A percentile compares a stretch with the other conserved stretches of the same genome.
phyloP scores from a whole-genome alignment of 2,797 vertebrate species.

The Sylvilagus floridanus region DNA sequence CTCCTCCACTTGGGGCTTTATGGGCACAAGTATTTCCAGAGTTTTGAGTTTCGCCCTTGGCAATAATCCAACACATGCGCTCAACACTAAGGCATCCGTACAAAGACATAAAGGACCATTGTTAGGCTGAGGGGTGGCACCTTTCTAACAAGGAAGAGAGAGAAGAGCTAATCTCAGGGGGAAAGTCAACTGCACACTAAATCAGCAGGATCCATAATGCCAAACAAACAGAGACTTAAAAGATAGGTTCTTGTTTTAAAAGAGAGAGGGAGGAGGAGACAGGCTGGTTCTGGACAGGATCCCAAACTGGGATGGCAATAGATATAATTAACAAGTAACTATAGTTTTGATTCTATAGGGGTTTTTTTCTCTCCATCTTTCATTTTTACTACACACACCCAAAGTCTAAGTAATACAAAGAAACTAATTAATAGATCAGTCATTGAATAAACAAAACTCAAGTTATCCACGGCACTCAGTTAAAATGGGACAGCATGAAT shows the following conservation, averaged over 20 bases:
- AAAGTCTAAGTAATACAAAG: conserved; percentile 51
- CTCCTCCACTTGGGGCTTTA: conserved; percentile 55
- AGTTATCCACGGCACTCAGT: conserved; percentile 11
- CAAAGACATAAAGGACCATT: conserved; percentile 68
- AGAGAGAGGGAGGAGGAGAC: neutral
- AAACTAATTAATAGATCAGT: conserved; percentile 52
- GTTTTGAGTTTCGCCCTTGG: conserved; percentile 72
- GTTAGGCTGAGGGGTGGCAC: conserved; percentile 58
- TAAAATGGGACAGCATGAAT: conserved; percentile 5
- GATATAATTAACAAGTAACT: conserved; percentile 17
- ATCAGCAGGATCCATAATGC: conserved; percentile 11
- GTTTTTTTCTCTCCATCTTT: neutral
- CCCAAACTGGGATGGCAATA: neutral
- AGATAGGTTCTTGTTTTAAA: conserved; percentile 37
- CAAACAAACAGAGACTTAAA: conserved; percentile 59
- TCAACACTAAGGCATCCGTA: conserved; percentile 30
- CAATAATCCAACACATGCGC: conserved; percentile 54
- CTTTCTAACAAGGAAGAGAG: conserved; percentile 60
- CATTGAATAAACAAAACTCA: conserved; percentile 63
- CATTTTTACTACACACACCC: conserved; percentile 2
- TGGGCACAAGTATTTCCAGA: conserved; percentile 50
- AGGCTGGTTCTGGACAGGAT: neutral
- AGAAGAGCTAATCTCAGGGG: conserved; percentile 57
- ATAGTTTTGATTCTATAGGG: conserved; percentile 37
- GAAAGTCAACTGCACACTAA: conserved; percentile 52